Evolutionary conservation across 53 echinoderm and acorn worm genomes (phyloP).

Genomic region (Paracentrotus lividus): DNA sequence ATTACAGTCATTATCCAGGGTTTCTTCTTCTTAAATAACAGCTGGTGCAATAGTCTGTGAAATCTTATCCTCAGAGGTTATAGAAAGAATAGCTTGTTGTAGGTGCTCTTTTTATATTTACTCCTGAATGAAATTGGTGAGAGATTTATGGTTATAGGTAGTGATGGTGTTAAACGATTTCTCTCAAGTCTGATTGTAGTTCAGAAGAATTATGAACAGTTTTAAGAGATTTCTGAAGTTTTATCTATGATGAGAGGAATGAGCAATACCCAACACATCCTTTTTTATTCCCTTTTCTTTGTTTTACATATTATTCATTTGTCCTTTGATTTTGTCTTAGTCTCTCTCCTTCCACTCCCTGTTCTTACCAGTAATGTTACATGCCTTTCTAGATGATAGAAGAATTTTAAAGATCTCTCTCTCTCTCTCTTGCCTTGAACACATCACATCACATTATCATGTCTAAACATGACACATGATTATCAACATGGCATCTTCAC

Average conservation of each 20-base stretch:
- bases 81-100: not conserved
- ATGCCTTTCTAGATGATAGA: not conserved
- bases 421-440: not conserved
- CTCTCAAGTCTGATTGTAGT: not conserved
- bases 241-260: too few species aligned
- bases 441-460: conserved; percentile 18
- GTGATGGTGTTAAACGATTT: not conserved
- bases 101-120: not conserved
- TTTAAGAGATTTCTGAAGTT: too few species aligned
- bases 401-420: too few species aligned
- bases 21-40: not conserved
- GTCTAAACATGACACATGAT: conserved; percentile 10
- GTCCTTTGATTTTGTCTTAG: not conserved
- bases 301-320: not conserved
- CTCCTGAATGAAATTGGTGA: conserved; percentile 8
- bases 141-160: not conserved
- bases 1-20: not conserved
- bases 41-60: conserved; percentile 23
- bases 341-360: not conserved
- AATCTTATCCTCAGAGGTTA: not conserved
- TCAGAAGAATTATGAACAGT: too few species aligned
- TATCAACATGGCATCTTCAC: conserved; percentile 20
- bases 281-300: not conserved
- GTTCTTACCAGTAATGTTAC: not conserved
- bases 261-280: too few species aligned